Evolutionary conservation across 2,888 invertebrate species (phyloP).

Genomic region (Eupithecia insigniata): DNA sequence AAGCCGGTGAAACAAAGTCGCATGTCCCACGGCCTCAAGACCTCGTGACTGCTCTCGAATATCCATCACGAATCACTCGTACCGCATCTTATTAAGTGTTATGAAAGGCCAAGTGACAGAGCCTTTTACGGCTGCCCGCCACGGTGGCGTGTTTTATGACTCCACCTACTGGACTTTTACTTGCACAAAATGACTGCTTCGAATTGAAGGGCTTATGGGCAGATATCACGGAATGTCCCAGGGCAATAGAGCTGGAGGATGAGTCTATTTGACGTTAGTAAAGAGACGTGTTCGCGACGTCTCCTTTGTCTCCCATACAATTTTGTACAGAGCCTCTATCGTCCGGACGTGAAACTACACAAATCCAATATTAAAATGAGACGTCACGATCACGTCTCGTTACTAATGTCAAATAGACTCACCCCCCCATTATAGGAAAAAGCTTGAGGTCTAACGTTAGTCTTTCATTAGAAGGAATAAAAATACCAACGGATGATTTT

Average conservation of each 20-base stretch:
- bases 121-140: constrained; percentile 64
- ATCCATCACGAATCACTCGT: constrained; percentile 78
- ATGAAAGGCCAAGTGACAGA: constrained; percentile 78
- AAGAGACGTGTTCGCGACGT: no score
- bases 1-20: constrained; percentile 54
- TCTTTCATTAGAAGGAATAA: neutral
- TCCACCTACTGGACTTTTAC: constrained; percentile 19
- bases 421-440: neutral
- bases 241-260: neutral
- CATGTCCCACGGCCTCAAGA: constrained; percentile 61
- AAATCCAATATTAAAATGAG: no score
- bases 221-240: neutral
- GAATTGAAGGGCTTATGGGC: neutral
- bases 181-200: constrained; percentile 2
- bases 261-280: no score
- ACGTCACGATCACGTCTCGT: no score
- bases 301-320: no score
- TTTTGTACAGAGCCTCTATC: no score
- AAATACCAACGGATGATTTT: neutral
- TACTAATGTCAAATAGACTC: no score
- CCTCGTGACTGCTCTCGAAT: constrained; percentile 75
- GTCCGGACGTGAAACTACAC: no score
- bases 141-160: constrained; percentile 37
- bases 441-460: neutral
- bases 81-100: constrained; percentile 78